Evolutionary conservation across 2,113 vertebrate genomes (phyloP).

Genomic region (Chaenocephalus aceratus): DNA sequence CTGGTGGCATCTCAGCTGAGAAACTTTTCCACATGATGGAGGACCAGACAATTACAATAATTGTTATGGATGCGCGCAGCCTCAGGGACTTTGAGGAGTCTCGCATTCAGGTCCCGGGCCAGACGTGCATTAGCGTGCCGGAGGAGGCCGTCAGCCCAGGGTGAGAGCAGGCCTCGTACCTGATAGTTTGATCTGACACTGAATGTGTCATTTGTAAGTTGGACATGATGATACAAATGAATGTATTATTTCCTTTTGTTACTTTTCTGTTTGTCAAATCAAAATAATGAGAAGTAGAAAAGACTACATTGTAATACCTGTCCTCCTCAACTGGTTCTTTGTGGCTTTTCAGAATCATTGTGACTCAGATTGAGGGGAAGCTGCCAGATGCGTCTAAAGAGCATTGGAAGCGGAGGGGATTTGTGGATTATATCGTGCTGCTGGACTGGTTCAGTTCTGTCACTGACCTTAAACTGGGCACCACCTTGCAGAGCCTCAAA

Average conservation of each 20-base stretch:
- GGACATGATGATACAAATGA: background rate
- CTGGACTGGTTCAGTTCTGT: conserved; percentile 96
- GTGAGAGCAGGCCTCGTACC: conserved; percentile 74
- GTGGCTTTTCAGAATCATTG: conserved; percentile 87
- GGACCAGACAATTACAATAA: conserved; percentile 87
- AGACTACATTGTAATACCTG: background rate
- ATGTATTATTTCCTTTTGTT: background rate
- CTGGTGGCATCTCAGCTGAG: conserved; percentile 90
- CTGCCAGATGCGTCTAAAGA: conserved; percentile 91
- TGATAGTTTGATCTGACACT: background rate
- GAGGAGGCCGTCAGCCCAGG: conserved; percentile 94
- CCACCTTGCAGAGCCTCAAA: conserved; percentile 94
- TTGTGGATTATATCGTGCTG: conserved; percentile 91
- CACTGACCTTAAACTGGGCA: conserved; percentile 90
- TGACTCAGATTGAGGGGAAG: conserved; percentile 91
- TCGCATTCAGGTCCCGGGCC: conserved; percentile 86
- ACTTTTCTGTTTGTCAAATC: background rate
- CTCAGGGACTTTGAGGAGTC: conserved; percentile 90
- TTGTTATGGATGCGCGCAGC: conserved; percentile 94
- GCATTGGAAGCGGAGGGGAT: conserved; percentile 88
- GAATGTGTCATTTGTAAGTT: background rate
- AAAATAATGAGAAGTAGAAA: background rate
- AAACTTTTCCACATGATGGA: conserved; percentile 93
- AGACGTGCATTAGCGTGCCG: conserved; percentile 89
- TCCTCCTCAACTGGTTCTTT: background rate